Base-by-base conservation (phyloP, 2,797 vertebrate genomes). In the Gymnopithys bicolor region DNA sequence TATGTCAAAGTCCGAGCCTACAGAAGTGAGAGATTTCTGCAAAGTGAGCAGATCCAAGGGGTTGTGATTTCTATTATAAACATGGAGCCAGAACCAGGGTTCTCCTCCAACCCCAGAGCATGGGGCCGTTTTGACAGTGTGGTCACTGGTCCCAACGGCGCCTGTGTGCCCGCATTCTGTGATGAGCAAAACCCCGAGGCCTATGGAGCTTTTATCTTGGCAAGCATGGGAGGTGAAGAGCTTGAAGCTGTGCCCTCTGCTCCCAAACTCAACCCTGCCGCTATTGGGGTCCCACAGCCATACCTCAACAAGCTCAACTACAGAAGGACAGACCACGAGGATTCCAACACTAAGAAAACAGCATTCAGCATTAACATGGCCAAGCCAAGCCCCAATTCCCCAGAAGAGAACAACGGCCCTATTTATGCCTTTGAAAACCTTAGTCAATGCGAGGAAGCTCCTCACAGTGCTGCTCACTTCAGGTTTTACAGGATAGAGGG, bases 81-180 rank as follows among this genome's bases (percentile, higher is more conserved):
- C 89, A 98, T 98, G 92, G 99, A 99, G 94, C 99, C 99, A 67
- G 97, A 97, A 46, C 95, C 98, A 16, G 99, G 99, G 23, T 99
- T 98, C 94, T 98, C 99, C 10, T 98, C 98, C 66, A 99, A 99
- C 91, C 99, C 99, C 41, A 98, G 99, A 84, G 99, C 99, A 17
- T 99, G 99, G 99, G 99, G 99, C 5, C 98, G 99, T 51, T 99
- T 99, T 1, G 99, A 99, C 84, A 99, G 99, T 0, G 99, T 98
- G 8, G 97, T 99, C 91, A 99, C 99, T 1, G 99, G 99, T 17
- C 91, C 98, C 51, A 99, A 98, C 0, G 99, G 99, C 0, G 99
- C 99, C 52, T 99, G 99, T 11, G 96, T 99, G 84, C 99, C 99
- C 0, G 99, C 99, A 28, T 99, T 99, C 98, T 99, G 99, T 0